Base-by-base conservation (phyloP, 2,113 vertebrate genomes). In the Circaetus gallicus region DNA sequence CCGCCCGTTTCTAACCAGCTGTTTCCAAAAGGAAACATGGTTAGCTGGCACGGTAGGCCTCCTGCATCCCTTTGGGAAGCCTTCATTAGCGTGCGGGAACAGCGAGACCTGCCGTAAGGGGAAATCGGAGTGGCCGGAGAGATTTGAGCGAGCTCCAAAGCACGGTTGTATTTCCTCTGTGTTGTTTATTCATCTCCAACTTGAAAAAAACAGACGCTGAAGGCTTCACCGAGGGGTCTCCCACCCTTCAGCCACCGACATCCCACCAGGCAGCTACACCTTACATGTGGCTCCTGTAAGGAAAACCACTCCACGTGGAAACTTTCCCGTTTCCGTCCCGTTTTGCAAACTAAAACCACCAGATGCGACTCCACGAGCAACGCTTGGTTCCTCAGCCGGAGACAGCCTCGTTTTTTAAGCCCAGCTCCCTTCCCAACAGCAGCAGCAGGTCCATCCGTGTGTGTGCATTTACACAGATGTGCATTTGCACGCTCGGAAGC, bases 321-420 rank as follows among this genome's bases (percentile, higher is more conserved):
- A 28, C 13, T 11, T 52, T 2, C 28, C 53, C 10, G 0, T 36
- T 78, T 52, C 36, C 1, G 1, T 32, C 38, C 28, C 8, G 1
- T 49, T 42, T 49, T 13, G 43, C n/a, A 10, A 21, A 29, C 13
- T 13, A 43, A 78, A 69, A n/a, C 6, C 19, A 14, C 43, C 45
- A 15, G 18, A 5, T 4, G 0, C 9, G 1, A 8, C 16, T 34
- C 65, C 22, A 6, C 13, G 31, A 42, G 38, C 71, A 18, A 53
- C 20, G 20, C 15, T 49, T 17, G 20, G 63, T 4, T 31, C 26
- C 62, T 45, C 26, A 8, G 50, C 36, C 3, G 1, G 40, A 36
- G 19, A 36, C 8, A 2, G 2, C 19, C 13, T 4, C 1, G 1
- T 11, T 19, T 43, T 22, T 29, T 28, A 22, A 52, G 43, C 25